Evolutionary conservation across 1,140 invertebrate species (phyloP), one percentile per base, ranked within the genome.

Genomic region (Amphibalanus amphitrite): DNA sequence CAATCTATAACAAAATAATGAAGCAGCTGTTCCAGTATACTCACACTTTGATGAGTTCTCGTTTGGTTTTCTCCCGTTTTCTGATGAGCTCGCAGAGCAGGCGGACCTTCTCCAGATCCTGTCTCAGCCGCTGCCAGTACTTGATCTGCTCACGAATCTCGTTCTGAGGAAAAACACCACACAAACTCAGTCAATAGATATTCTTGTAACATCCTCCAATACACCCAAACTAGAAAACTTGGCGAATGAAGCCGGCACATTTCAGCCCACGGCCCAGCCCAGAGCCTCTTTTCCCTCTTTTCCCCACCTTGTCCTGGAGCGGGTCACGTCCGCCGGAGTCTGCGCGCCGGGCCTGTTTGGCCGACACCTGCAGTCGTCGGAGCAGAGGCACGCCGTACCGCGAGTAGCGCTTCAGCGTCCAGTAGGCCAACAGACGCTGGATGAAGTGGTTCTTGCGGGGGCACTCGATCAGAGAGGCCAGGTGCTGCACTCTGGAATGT

Each of bases 351-450:
- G 38, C 38, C 38, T 38, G 38, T 38, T 65, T 65, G 26, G 59
- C 67, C 23, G 71, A 72, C 59, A 72, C 65, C 71, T 72, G 71
- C 64, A 96, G 79, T 28, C 96, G 82, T 72, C 95, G 80, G 29
- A 99, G 79, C 33, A 99, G 82, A 0, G 96, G 96, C 17, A 98
- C 96, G 0, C 97, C 97, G 82, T 97, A 97, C 69, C 96, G 81
- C 72, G 91, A 91, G 78, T 96, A 93, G n/a, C 96, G 74, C 75
- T 87, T 87, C 47, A 86, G 75, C 26, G 82, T 84, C 85, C 85
- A 86, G 77, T 85, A 86, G n/a, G 76, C 76, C 64, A 77, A 69
- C n/a, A 77, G 72, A 64, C 92, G 82, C 77, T 94, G 90, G 73
- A 98, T 88, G 77, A 98, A 90, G 74, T 91, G 88, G 69, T 89